These are phyloP conservation scores for Gila robusta DNA, from an alignment of 2,797 vertebrate species.

Conservation along the genomic window DNA sequence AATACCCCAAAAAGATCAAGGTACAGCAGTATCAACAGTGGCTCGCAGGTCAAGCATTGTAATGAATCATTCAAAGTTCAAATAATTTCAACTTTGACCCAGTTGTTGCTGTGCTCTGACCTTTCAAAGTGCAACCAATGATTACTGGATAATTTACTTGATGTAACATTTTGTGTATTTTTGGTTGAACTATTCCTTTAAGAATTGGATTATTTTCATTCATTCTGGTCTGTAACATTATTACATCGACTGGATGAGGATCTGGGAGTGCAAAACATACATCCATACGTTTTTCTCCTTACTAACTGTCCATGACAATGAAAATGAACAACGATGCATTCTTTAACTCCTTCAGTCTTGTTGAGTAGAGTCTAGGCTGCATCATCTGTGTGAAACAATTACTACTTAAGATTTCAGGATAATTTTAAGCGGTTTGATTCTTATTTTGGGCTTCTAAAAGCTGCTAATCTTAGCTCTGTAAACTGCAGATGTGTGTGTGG, in stretches of 20 bases:
- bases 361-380: constrained; percentile 1
- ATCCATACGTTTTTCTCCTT: constrained; percentile 6
- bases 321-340: background rate
- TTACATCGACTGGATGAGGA: background rate
- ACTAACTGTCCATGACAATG: background rate
- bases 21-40: background rate
- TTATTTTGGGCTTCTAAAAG: constrained; percentile 57
- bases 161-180: background rate
- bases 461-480: constrained; percentile 57
- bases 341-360: background rate
- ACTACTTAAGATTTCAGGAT: constrained; percentile 25
- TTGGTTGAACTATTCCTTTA: background rate
- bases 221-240: background rate
- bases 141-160: background rate
- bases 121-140: background rate
- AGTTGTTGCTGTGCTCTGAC: background rate
- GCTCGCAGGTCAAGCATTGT: background rate
- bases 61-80: background rate
- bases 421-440: constrained; percentile 42
- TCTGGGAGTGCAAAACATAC: background rate
- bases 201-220: background rate
- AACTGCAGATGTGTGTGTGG: constrained; percentile 59
- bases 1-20: background rate
- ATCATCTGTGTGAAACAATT: background rate
- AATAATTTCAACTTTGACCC: background rate